Conservation (phyloP, 1,140 invertebrate species). For the Drosophila sucinea region DNA sequence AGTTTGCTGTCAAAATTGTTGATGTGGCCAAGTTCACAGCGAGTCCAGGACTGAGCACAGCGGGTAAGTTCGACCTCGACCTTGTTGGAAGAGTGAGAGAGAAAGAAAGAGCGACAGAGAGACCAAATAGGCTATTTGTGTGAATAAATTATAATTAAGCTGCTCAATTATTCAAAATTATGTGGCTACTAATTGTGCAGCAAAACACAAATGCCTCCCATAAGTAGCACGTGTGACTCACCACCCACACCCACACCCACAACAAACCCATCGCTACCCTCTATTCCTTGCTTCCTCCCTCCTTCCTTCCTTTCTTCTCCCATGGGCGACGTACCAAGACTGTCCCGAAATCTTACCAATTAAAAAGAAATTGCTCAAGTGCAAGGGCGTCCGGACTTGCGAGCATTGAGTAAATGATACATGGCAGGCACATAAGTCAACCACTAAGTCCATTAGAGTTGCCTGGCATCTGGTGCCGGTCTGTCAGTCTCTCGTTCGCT, state of each 20-base stretch:
- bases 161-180: constrained; percentile 78
- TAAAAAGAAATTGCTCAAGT: constrained; percentile 78
- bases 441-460: constrained; percentile 68
- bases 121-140: constrained; percentile 21
- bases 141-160: constrained; percentile 82
- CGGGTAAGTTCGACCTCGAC: constrained; percentile 87
- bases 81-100: not conserved
- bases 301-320: not conserved
- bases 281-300: not conserved
- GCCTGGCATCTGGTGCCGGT: constrained; percentile 55
- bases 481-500: not conserved
- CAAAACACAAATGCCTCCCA: constrained; percentile 25
- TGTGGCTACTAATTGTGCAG: constrained; percentile 67
- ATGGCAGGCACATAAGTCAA: constrained; percentile 73
- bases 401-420: constrained; percentile 73
- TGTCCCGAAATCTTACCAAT: constrained; percentile 49
- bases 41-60: constrained; percentile 96
- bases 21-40: constrained; percentile 99
- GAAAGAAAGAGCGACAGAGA: too few relatives aligned
- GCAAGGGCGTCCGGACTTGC: constrained; percentile 51
- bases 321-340: constrained; percentile 12
- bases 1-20: constrained; percentile 99
- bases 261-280: too few relatives aligned
- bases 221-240: constrained; percentile 7
- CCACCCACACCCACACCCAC: not conserved